Evolutionary conservation across 2,888 invertebrate genomes (phyloP).

Genomic region (Ormia ochracea): DNA sequence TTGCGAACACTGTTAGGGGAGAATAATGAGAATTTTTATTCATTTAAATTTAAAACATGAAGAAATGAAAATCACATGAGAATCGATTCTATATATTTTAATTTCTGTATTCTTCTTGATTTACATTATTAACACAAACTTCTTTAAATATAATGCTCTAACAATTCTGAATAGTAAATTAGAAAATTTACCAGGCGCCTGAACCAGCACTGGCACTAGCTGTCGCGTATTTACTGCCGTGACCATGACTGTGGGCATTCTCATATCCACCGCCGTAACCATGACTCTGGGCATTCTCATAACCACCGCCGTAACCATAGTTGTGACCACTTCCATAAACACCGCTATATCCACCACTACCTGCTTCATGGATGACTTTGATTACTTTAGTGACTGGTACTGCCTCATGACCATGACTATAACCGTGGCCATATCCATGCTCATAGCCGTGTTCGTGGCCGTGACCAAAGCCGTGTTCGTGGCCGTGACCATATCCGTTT

Average conservation of each 20-base stretch:
- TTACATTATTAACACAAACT: constrained; percentile 55
- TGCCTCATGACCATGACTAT: too few species aligned
- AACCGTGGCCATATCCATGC: background rate
- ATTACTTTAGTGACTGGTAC: too few species aligned
- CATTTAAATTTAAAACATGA: too few species aligned
- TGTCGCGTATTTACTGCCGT: background rate
- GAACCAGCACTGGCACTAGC: constrained; percentile 33
- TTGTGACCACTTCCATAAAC: too few species aligned
- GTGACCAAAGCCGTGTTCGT: background rate
- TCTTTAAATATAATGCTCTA: constrained; percentile 55
- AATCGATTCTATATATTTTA: background rate
- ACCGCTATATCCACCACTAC: too few species aligned
- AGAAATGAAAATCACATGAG: too few species aligned
- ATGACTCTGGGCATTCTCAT: too few species aligned
- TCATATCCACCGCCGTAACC: too few species aligned
- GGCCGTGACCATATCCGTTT: constrained; percentile 1
- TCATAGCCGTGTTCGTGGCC: background rate
- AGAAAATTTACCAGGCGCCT: constrained; percentile 55
- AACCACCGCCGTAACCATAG: background rate
- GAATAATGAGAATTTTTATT: too few species aligned
- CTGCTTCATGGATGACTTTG: too few species aligned
- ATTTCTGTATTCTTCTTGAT: background rate
- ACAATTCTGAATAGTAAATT: background rate
- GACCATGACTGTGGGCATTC: background rate
- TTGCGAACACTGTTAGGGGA: too few species aligned